Evolutionary conservation across 2,888 invertebrate genomes (phyloP), one percentile per base, ranked within the genome.

Genomic region (Achlya flavicornis): DNA sequence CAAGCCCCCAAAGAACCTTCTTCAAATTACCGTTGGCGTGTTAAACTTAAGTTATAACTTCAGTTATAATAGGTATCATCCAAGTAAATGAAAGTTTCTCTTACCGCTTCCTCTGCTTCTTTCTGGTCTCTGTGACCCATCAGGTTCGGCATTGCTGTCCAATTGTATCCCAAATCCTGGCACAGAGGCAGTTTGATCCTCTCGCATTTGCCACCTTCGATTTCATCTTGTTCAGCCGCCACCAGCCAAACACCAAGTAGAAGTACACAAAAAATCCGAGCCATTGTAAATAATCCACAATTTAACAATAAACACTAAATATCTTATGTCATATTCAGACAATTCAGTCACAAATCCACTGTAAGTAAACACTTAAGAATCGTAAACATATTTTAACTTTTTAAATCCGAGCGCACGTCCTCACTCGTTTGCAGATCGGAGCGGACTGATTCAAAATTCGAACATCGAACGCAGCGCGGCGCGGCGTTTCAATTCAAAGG

Each of bases 131-230:
- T 94, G 85, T 98, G 97, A 1, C 97, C 97, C 89, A 97, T 95
- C 68, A 97, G 95, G 92, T 98, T 98, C 62, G 98, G 98, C 97
- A 98, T 96, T 43, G 95, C 95, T 35, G 98, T 98, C 92, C 96
- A 95, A 91, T 98, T 98, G 92, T 98, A 98, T 75, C 97, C 96
- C 85, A 98, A 93, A 78, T 97, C 97, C 85, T 96, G 95, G 86
- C 98, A 98, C 89, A 97, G 94, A 58, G 97, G 96, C 66, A 97
- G 96, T 64, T 94, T 95, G 82, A 98, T 97, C 80, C 95, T 94
- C 90, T 98, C 97, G 89, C 98, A 98, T 84, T 96, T 96, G 63
- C 90, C 92, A 81, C 92, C 91, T 77, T 94, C 88, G 70, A 79
- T 73, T 76, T 92, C 87, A 70, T 93, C 91, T 75, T 92, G 90